A percentile compares a stretch with the other conserved stretches of the same genome.
Conservation (phyloP, 2,888 invertebrate genomes). For the Halictus ligatus region DNA sequence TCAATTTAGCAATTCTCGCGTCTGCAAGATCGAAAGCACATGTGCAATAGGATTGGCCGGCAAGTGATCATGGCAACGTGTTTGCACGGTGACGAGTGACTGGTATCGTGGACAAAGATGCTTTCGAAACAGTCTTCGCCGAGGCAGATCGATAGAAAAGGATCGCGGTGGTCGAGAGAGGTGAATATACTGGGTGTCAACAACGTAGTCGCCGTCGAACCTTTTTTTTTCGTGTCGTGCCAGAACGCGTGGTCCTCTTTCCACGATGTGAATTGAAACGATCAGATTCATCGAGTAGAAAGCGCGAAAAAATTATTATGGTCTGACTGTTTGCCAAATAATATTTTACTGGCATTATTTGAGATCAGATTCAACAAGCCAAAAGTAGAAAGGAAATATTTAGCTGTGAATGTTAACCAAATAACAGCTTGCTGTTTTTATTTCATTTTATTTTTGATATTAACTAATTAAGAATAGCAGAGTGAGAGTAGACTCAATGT, state of each 20-base stretch:
- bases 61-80: background rate
- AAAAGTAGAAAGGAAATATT: too few relatives aligned
- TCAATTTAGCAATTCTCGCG: background rate
- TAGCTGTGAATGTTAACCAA: too few relatives aligned
- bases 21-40: background rate
- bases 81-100: background rate
- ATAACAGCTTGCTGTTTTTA: background rate
- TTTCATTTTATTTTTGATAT: background rate
- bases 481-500: too few relatives aligned
- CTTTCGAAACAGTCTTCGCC: conserved; percentile 29
- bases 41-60: background rate
- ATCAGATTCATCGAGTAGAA: background rate
- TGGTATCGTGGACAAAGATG: conserved; percentile 7
- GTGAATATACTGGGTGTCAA: conserved; percentile 3
- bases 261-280: background rate
- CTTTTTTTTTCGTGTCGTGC: background rate
- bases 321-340: too few relatives aligned
- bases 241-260: background rate
- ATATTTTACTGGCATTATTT: too few relatives aligned
- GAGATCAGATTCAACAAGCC: too few relatives aligned
- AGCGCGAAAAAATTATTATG: background rate
- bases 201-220: too few relatives aligned
- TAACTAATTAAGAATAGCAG: too few relatives aligned
- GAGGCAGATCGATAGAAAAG: conserved; percentile 29
- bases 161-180: background rate